Evolutionary conservation across 2,797 vertebrate species (phyloP).

Genomic region (Sebastes reedi): DNA sequence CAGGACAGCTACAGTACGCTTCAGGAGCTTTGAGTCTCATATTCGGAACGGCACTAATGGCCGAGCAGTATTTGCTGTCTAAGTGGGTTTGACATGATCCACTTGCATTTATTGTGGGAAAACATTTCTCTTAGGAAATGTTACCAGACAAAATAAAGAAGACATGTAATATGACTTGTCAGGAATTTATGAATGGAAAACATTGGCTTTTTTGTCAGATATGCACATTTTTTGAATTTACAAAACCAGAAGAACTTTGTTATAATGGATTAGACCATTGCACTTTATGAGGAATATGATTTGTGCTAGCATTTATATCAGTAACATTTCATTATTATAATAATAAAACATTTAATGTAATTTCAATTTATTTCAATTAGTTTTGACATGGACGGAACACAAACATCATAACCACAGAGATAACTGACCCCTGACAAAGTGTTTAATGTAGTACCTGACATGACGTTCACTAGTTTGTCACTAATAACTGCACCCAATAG

Average conservation of each 20-base stretch:
- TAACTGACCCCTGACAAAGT: no score
- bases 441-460: not conserved
- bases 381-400: not conserved
- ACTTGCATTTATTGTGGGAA: constrained; percentile 46
- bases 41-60: constrained; percentile 9
- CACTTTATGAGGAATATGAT: not conserved
- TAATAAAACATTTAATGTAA: not conserved
- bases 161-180: constrained; percentile 1
- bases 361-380: not conserved
- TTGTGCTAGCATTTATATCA: not conserved
- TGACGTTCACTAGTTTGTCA: not conserved
- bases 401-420: not conserved
- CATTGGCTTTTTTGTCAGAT: not conserved
- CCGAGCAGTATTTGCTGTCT: constrained; percentile 15
- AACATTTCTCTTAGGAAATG: constrained; percentile 23
- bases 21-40: constrained; percentile 10
- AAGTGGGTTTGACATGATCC: constrained; percentile 33
- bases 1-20: not conserved
- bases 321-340: not conserved
- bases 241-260: not conserved
- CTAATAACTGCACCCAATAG: not conserved
- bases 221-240: constrained; percentile 2
- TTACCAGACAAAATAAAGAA: constrained; percentile 31
- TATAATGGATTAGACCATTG: not conserved
- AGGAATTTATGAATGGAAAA: constrained; percentile 28